Evolutionary conservation across 1,140 invertebrate genomes (phyloP), one percentile per base, ranked within the genome.

Genomic region (Grapholita molesta): DNA sequence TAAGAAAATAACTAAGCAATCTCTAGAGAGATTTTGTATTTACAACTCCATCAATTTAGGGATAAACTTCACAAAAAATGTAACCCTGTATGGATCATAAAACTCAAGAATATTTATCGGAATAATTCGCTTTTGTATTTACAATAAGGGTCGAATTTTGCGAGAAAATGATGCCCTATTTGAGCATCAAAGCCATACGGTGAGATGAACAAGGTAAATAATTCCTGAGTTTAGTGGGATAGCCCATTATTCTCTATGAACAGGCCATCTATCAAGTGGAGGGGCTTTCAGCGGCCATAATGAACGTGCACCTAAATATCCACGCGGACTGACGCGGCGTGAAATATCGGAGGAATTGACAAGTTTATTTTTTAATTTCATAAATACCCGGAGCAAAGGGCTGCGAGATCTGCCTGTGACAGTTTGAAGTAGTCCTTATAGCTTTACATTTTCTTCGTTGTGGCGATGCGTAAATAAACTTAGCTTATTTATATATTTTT

Each of bases 201-300:
- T 61, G 55, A 28, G 55, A 28, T 61, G 55, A 61, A 61, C 55
- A 61, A 61, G 55, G 55, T 61, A 61, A 61, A 61, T 61, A 61
- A 61, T 61, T 61, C 55, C 55, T n/a, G 55, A 61, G 55, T 61
- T 61, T 61, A 61, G 55, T 30, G 12, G 55, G 55, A 61, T 61
- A 25, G 55, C 24, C 53, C 55, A 61, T 61, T 61, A 61, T 61
- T 61, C 55, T 61, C 55, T 25, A 61, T 61, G 55, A 61, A 61
- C 55, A 61, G 55, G 25, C 55, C 55, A 61, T 61, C 55, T 61
- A 61, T 61, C 55, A 61, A 61, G 24, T 28, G 55, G 12, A 30
- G 55, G 55, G 55, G 55, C 55, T 61, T 61, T 61, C 55, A 61
- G 24, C 55, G 55, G 12, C 28, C 55, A 32, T 61, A 61, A 61